Conservation (phyloP, 2,113 vertebrate genomes). For the Phrynocephalus versicolor region DNA sequence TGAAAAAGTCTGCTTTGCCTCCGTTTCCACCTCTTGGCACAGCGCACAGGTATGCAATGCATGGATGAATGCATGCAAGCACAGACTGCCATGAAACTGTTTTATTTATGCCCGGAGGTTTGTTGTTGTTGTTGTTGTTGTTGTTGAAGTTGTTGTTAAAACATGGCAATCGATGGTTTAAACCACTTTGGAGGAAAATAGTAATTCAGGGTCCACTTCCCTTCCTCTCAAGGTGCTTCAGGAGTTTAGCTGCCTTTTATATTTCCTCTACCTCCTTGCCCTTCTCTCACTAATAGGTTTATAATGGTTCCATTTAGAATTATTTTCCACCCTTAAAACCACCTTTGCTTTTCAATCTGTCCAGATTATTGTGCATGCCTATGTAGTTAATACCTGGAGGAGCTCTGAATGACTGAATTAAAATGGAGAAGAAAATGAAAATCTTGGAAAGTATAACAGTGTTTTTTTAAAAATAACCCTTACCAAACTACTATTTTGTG, state of each 20-base stretch:
- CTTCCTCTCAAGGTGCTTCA: neutral
- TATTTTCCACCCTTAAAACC: neutral
- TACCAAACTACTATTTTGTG: neutral
- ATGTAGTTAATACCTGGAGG: neutral
- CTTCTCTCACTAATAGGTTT: neutral
- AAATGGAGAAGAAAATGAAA: neutral
- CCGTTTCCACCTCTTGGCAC: neutral
- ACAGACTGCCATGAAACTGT: neutral
- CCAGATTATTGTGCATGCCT: neutral
- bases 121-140: neutral
- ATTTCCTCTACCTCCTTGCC: neutral
- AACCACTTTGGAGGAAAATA: constrained; percentile 16
- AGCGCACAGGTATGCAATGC: too few species aligned
- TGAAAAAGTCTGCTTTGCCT: neutral
- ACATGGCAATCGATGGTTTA: constrained; percentile 13
- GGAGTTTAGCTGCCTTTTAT: neutral
- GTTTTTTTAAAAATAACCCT: neutral
- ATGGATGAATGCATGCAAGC: too few species aligned
- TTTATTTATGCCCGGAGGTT: neutral
- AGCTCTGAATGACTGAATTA: neutral
- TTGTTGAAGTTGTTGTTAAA: neutral
- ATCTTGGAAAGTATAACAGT: neutral
- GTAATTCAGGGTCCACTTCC: neutral
- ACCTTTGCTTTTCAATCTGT: neutral
- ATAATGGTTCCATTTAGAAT: constrained; percentile 21